A percentile compares a stretch with the other conserved stretches of the same genome.
Conservation (phyloP, 2,797 vertebrate species). For the Paratrypauchen microcephalus region DNA sequence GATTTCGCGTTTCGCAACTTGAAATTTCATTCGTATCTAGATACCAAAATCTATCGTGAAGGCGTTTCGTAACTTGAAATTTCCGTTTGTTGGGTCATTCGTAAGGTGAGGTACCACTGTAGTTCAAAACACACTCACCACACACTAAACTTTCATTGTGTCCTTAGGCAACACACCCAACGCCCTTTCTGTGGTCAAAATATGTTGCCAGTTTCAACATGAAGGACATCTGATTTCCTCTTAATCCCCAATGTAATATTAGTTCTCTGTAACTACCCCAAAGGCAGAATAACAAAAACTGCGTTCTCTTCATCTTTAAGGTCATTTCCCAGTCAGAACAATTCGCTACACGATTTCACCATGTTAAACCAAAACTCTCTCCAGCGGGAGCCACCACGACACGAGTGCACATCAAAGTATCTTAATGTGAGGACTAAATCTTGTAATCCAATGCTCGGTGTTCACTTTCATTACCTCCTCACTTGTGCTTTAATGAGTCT, state of each 20-base stretch:
- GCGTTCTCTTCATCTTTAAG: slow-evolving; percentile 27
- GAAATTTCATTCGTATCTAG: no score
- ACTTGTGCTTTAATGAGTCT: slow-evolving; percentile 64
- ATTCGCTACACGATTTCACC: slow-evolving; percentile 40
- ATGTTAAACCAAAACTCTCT: slow-evolving; percentile 46
- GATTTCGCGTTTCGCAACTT: no score
- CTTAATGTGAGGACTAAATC: slow-evolving; percentile 46
- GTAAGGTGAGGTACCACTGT: no score
- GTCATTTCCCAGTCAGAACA: slow-evolving; percentile 36
- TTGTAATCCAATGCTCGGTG: slow-evolving; percentile 41
- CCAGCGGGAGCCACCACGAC: slow-evolving; percentile 45
- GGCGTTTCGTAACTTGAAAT: no score
- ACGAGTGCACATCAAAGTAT: slow-evolving; percentile 35
- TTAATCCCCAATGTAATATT: neutral
- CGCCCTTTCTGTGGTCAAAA: neutral
- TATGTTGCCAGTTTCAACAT: neutral
- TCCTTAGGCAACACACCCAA: neutral
- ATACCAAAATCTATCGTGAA: no score
- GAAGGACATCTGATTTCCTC: neutral
- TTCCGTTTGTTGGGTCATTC: no score
- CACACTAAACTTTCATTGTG: neutral
- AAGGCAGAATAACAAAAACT: slow-evolving; percentile 25
- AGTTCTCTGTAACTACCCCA: neutral
- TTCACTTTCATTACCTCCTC: slow-evolving; percentile 54
- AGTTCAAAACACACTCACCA: no score